Evolutionary conservation across 1,140 invertebrate species (phyloP).

Genomic region (Dysdera silvatica): DNA sequence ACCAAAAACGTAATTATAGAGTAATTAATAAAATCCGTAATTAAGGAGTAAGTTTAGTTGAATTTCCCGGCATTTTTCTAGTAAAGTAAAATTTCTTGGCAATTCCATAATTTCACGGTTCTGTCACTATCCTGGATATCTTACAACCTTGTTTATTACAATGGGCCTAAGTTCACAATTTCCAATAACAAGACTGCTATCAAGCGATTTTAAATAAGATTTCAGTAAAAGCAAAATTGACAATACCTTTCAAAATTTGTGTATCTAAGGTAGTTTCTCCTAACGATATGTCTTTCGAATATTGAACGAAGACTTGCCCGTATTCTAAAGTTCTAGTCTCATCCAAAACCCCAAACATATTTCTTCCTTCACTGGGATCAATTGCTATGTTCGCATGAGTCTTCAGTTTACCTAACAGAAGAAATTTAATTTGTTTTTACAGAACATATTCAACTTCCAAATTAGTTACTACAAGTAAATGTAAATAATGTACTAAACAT

Average conservation of each 20-base stretch:
- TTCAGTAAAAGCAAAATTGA: not conserved
- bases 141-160: too few relatives aligned
- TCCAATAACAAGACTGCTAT: too few relatives aligned
- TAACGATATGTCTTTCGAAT: slow-evolving; percentile 17
- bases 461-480: too few relatives aligned
- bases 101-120: too few relatives aligned
- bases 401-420: slow-evolving; percentile 22
- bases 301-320: slow-evolving; percentile 35
- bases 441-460: too few relatives aligned
- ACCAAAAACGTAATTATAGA: too few relatives aligned
- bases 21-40: too few relatives aligned
- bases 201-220: not conserved
- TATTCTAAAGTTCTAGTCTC: slow-evolving; percentile 31
- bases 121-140: too few relatives aligned
- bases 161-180: too few relatives aligned
- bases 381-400: slow-evolving; percentile 30
- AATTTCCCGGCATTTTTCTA: too few relatives aligned
- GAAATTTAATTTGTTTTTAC: not conserved
- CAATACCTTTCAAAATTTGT: slow-evolving; percentile 9
- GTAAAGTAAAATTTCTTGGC: too few relatives aligned
- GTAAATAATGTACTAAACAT: not conserved
- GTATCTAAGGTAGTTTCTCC: slow-evolving; percentile 5
- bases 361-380: slow-evolving; percentile 23
- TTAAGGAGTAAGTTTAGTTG: too few relatives aligned
- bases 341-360: slow-evolving; percentile 34